Conservation (phyloP, 2,888 invertebrate genomes). For the Archips crataeganus region DNA sequence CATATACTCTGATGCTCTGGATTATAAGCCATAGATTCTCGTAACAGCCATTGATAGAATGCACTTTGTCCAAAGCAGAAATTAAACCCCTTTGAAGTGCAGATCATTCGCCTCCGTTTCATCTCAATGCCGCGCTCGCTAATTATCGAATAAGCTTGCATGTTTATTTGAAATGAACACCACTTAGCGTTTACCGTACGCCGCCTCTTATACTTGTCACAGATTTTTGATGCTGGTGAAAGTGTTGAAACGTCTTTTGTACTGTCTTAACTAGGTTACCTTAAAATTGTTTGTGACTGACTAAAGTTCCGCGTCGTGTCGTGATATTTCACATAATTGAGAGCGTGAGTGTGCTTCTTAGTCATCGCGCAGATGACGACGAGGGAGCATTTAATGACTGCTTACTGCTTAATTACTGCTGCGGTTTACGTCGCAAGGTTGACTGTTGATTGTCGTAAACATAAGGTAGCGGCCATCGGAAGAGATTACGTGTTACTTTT, state of each 20-base stretch:
- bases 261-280: constrained; percentile 49
- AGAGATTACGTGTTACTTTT: no score
- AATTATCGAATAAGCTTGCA: constrained; percentile 12
- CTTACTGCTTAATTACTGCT: background rate
- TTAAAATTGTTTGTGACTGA: constrained; percentile 45
- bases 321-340: constrained; percentile 18
- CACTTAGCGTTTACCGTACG: constrained; percentile 13
- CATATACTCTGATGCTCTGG: background rate
- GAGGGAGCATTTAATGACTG: constrained; percentile 16
- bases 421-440: constrained; percentile 2
- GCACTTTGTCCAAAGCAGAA: background rate
- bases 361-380: constrained; percentile 32
- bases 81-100: constrained; percentile 18
- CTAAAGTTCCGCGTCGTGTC: constrained; percentile 31
- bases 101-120: constrained; percentile 13
- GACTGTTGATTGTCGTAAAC: background rate
- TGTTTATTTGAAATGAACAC: constrained; percentile 28
- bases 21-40: background rate
- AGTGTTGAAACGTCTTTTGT: constrained; percentile 46
- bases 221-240: constrained; percentile 46
- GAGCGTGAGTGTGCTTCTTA: constrained; percentile 25
- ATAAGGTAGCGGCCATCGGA: background rate
- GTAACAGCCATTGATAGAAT: constrained; percentile 1
- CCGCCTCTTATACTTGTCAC: constrained; percentile 13
- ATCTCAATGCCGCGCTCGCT: constrained; percentile 15